Evolutionary conservation across 2,797 vertebrate genomes (phyloP).

Genomic region (Loris lydekkerianus): DNA sequence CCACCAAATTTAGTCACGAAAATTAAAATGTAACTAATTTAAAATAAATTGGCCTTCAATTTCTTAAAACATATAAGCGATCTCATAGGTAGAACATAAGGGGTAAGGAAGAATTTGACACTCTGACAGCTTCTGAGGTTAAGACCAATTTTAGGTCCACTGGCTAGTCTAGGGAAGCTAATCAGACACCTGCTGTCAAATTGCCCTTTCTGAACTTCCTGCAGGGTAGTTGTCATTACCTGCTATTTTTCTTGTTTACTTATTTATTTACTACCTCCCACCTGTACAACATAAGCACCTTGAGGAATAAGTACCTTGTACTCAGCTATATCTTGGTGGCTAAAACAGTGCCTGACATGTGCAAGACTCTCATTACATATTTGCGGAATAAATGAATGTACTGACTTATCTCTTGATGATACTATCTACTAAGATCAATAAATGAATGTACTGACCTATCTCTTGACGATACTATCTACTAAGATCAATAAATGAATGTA

Average conservation of each 20-base stretch:
- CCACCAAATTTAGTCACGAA: slow-evolving; percentile 58
- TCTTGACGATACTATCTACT: background rate
- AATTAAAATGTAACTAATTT: slow-evolving; percentile 69
- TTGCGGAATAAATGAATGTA: background rate
- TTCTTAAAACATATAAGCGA: slow-evolving; percentile 41
- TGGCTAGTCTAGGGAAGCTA: background rate
- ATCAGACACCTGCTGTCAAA: background rate
- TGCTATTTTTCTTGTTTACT: slow-evolving; percentile 38
- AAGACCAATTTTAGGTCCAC: background rate
- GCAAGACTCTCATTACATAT: background rate
- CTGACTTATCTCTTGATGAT: background rate
- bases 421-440: background rate
- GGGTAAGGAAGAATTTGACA: background rate
- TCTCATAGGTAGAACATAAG: background rate
- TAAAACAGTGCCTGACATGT: background rate
- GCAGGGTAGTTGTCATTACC: background rate
- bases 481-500: slow-evolving; percentile 9
- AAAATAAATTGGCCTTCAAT: slow-evolving; percentile 53
- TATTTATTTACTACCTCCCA: background rate
- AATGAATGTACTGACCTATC: background rate
- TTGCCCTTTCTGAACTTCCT: background rate
- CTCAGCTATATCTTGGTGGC: background rate
- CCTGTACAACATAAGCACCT: background rate
- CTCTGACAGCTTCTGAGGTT: background rate
- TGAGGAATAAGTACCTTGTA: no score